Base-by-base conservation (phyloP, 92 coral and sea anemone genomes). In the Metridium senile region DNA sequence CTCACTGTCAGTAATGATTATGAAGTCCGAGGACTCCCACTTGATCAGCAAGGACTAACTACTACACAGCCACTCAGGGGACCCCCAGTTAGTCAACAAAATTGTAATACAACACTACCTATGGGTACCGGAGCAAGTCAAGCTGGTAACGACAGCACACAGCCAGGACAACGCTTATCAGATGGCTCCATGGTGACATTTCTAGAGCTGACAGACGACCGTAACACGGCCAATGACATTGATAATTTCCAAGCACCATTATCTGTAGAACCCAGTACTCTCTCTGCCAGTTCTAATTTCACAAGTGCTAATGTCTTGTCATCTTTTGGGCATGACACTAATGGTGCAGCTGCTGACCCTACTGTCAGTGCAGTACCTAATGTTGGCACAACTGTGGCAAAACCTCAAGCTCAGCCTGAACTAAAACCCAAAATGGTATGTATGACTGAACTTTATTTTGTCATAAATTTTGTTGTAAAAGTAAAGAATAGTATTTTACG, bases 181-280 rank as follows among this genome's bases (percentile, higher is more conserved):
- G 80, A 76, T 22, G 92, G 74, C 26, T 84, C 83, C 51, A 88
- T 88, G 92, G 78, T 88, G 47, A 88, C 92, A 21, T 69, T 84
- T 0, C 80, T 88, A 13, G 92, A 88, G 54, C 62, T 88, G 23
- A 54, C 2, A 16, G 25, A 54, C 17, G 59, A 20, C 17, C n/a
- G 21, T 54, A 54, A 26, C 49, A 52, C 65, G 70, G 23, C 59
- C 3, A 54, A 16, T 54, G 59, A 19, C 13, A 54, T 20, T 3
- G 3, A 54, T 19, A 54, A 54, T 16, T 54, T 39, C 49, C 59
- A 54, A 20, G 16, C 16, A 45, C 51, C 51, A 45, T 16, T 16
- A 45, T 7, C 7, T 45, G 16, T 16, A 45, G 21, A 54, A 54
- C 59, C 59, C 23, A 20, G 59, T 21, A 6, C 25, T 9, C 23